Evolutionary conservation across 2,113 vertebrate genomes (phyloP).

Genomic region (Sinocyclocheilus maitianheensis): DNA sequence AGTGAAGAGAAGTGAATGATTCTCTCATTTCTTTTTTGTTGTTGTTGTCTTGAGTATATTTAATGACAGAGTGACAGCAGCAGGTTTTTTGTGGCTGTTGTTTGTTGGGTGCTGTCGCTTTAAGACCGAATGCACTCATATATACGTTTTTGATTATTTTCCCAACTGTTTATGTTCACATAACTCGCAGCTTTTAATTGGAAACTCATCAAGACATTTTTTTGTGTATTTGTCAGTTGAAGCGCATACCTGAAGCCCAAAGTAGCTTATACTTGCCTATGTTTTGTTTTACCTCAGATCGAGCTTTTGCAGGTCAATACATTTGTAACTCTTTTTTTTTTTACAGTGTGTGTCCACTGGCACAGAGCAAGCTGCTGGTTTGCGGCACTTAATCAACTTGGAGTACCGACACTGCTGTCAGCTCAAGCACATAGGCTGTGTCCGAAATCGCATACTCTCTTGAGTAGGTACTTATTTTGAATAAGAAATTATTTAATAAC

Average conservation of each 20-base stretch:
- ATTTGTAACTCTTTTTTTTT: too few relatives aligned
- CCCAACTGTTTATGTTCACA: not conserved
- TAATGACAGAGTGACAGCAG: not conserved
- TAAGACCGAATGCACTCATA: not conserved
- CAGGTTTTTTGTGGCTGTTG: not conserved
- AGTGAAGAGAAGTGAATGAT: not conserved
- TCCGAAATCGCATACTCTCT: not conserved
- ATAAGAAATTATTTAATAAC: not conserved
- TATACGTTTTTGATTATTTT: not conserved
- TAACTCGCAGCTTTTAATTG: not conserved
- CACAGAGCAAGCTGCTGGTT: too few relatives aligned
- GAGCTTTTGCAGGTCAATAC: too few relatives aligned
- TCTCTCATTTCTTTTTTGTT: not conserved
- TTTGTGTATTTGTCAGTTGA: too few relatives aligned
- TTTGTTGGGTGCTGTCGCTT: not conserved
- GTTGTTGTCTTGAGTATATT: not conserved
- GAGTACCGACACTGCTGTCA: too few relatives aligned
- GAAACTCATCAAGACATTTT: too few relatives aligned
- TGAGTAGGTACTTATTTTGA: not conserved
- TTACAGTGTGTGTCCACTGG: too few relatives aligned
- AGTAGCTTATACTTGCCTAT: not conserved
- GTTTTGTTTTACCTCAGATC: too few relatives aligned
- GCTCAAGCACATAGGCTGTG: not conserved
- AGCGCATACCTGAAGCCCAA: not conserved
- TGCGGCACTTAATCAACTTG: not conserved